phyloP scores from a whole-genome alignment of 2,113 vertebrate genomes.

The Psilopsiagon aymara region DNA sequence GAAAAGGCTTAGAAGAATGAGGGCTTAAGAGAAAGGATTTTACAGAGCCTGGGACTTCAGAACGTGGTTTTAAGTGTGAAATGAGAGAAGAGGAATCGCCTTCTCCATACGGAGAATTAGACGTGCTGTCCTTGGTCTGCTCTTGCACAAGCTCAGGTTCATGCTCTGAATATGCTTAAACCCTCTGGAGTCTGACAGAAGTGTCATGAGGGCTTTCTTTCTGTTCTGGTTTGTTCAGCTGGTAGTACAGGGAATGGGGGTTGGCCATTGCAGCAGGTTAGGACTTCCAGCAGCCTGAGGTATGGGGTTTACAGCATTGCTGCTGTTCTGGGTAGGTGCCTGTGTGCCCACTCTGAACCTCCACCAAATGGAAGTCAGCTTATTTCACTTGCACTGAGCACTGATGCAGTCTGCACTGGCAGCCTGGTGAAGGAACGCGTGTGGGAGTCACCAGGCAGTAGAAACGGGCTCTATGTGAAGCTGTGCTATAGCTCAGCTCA shows the following conservation, averaged over 20 bases:
- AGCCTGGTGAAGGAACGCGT: constrained; percentile 3
- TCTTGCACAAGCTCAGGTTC: background rate
- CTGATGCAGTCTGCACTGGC: background rate
- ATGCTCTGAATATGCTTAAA: background rate
- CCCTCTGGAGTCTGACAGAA: background rate
- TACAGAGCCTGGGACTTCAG: background rate
- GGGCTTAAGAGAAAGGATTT: background rate
- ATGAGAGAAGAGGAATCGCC: background rate
- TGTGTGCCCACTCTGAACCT: background rate
- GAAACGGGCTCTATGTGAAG: background rate
- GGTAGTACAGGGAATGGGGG: background rate
- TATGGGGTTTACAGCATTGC: background rate
- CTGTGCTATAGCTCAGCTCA: constrained; percentile 23
- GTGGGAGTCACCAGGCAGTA: constrained; percentile 53
- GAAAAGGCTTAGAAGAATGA: background rate
- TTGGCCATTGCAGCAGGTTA: background rate
- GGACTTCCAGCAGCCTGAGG: background rate
- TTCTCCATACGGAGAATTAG: background rate
- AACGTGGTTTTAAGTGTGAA: background rate
- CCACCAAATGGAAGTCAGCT: background rate
- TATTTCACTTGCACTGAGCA: background rate
- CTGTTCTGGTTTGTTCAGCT: background rate
- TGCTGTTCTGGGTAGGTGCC: background rate
- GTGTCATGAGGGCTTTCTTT: background rate
- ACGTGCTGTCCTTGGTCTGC: background rate